Percentiles rank a stretch among this genome's conserved stretches.
phyloP scores from a whole-genome alignment of 37 sponge, comb jelly and placozoan genomes.

The Axinella damicornis region DNA sequence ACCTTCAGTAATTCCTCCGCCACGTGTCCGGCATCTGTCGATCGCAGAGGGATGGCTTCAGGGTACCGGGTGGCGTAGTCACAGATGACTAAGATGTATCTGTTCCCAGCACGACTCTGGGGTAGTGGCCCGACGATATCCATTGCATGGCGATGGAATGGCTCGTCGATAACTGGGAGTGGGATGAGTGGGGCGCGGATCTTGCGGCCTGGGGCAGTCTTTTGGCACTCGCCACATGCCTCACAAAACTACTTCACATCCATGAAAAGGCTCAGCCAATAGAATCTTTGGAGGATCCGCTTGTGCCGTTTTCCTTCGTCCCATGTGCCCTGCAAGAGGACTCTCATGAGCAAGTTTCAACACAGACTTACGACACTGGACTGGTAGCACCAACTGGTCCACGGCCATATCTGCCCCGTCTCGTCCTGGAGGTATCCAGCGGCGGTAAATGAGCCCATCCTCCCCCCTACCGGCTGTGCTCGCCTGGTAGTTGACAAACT shows the following conservation, averaged over 20 bases:
- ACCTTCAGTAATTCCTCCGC: background rate
- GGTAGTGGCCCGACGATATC: conserved; percentile 43
- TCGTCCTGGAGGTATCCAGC: conserved; percentile 1
- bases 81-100: conserved; percentile 14
- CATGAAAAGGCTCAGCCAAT: conserved; percentile 7
- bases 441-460: conserved; percentile 1
- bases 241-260: conserved; percentile 14
- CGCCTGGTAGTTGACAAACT: too few relatives aligned
- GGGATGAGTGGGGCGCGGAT: conserved; percentile 3
- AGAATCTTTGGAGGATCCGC: conserved; percentile 17
- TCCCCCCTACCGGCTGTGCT: too few relatives aligned
- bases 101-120: conserved; percentile 17
- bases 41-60: conserved; percentile 12
- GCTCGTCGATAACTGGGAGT: conserved; percentile 13
- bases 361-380: background rate
- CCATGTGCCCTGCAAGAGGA: conserved; percentile 32
- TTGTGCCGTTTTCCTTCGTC: conserved; percentile 33
- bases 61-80: conserved; percentile 38
- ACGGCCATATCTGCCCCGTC: background rate
- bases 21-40: background rate
- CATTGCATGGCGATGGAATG: conserved; percentile 19
- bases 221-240: conserved; percentile 17
- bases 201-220: background rate
- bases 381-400: conserved; percentile 20
- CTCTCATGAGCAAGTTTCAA: conserved; percentile 13